Evolutionary conservation across 92 coral and sea anemone species (phyloP).

Genomic region (Pocillopora meandrina): DNA sequence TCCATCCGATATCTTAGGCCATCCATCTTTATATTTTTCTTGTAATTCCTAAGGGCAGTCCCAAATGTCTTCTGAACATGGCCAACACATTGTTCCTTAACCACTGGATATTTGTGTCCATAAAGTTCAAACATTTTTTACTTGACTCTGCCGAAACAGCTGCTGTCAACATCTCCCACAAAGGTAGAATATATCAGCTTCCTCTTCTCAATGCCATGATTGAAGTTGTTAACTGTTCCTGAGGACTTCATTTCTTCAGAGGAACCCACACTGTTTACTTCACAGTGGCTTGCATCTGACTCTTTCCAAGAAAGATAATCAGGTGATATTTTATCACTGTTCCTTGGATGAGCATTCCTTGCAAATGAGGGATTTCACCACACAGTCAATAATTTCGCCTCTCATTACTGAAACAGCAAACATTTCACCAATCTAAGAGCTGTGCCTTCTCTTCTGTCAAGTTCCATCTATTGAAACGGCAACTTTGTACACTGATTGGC

Average conservation of each 20-base stretch:
- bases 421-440: conserved; percentile 60
- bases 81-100: conserved; percentile 29
- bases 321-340: too few relatives aligned
- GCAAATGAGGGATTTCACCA: too few relatives aligned
- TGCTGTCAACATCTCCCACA: conserved; percentile 49
- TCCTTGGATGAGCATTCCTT: too few relatives aligned
- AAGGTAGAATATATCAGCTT: conserved; percentile 31
- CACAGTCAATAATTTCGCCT: too few relatives aligned
- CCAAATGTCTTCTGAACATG: conserved; percentile 56
- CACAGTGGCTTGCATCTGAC: too few relatives aligned
- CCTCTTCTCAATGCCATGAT: too few relatives aligned
- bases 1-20: too few relatives aligned
- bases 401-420: conserved; percentile 58
- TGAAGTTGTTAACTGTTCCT: too few relatives aligned
- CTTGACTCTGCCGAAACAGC: conserved; percentile 40
- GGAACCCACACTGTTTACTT: too few relatives aligned
- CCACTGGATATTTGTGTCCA: conserved; percentile 34
- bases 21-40: too few relatives aligned
- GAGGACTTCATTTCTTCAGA: too few relatives aligned
- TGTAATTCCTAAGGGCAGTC: conserved; percentile 17
- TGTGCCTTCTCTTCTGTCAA: conserved; percentile 68
- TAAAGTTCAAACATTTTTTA: conserved; percentile 21
- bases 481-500: conserved; percentile 37
- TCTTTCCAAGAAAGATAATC: too few relatives aligned
- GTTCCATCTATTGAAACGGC: conserved; percentile 59